Base-by-base conservation (phyloP, 2,888 invertebrate species). In the Aethes cnicana region DNA sequence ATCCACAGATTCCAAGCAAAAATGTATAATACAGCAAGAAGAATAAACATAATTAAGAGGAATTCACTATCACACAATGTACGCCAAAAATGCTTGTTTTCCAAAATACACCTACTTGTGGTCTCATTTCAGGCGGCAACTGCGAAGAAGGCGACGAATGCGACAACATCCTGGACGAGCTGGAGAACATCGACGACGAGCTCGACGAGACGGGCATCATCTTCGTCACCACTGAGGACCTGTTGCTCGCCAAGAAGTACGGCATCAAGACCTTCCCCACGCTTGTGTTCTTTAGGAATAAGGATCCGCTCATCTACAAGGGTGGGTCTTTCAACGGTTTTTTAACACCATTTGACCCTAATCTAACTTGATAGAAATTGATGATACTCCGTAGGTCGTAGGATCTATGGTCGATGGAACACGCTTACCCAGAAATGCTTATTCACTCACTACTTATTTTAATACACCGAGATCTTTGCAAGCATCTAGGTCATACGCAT, bases 171-270 rank as follows among this genome's bases (percentile, higher is more conserved):
- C 84, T 97, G 11, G 93, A 95, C 17, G 96, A 96, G 69, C 84
- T 97, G 53, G 97, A 97, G 78, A 96, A 96, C 70, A 97, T 97
- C 63, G 97, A 97, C 64, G 97, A 97, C 74, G 97, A 97, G 74
- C 85, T 97, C 1, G 97, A 97, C 73, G 97, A 97, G 82, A 95
- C 95, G 50, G 97, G 97, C 44, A 97, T 97, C 63, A 95, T 97
- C 57, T 97, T 97, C 72, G 97, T 97, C 0, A 97, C 97, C 25
- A 97, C 97, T 8, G 97, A 97, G 84, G 97, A 98, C 70, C 89
- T 92, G 3, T 73, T 78, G 1, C 83, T 96, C 47, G 97, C 97
- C 5, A 96, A 95, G 82, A 96, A 96, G 75, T 93, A 95, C 65
- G 95, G 94, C 57, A 94, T 97, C 67, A 97, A 95, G 75, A 91